phyloP scores from a whole-genome alignment of 2,113 vertebrate species.

The Merops nubicus region DNA sequence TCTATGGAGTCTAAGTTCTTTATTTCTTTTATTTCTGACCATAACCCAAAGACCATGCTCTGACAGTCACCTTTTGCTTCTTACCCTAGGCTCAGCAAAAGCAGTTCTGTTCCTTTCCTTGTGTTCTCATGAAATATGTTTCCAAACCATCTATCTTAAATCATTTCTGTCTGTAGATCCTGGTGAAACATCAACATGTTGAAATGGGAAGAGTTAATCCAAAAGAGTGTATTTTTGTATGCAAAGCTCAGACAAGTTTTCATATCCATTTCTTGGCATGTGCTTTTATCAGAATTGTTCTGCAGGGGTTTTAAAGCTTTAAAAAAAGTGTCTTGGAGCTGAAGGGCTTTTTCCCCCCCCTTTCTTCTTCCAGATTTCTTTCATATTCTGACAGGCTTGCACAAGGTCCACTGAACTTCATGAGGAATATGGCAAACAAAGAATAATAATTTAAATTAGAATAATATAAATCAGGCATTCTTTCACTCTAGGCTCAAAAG shows the following conservation, averaged over 20 bases:
- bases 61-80: neutral
- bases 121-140: neutral
- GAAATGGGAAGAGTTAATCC: neutral
- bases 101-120: neutral
- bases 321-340: neutral
- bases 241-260: neutral
- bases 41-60: neutral
- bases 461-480: neutral
- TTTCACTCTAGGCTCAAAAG: accelerated
- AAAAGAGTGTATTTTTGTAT: accelerated
- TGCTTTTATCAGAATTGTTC: neutral
- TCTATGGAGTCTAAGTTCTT: neutral
- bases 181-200: accelerated
- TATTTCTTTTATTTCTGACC: neutral
- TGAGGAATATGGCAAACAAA: neutral
- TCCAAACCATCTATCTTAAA: neutral
- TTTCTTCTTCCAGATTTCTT: neutral
- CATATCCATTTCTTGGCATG: neutral
- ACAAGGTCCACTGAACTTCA: neutral
- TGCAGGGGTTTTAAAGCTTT: neutral
- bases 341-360: neutral
- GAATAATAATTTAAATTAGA: too few relatives aligned
- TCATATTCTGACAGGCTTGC: neutral
- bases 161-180: neutral
- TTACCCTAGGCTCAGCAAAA: neutral